phyloP scores from a whole-genome alignment of 2,797 vertebrate genomes.

The Gymnodraco acuticeps region DNA sequence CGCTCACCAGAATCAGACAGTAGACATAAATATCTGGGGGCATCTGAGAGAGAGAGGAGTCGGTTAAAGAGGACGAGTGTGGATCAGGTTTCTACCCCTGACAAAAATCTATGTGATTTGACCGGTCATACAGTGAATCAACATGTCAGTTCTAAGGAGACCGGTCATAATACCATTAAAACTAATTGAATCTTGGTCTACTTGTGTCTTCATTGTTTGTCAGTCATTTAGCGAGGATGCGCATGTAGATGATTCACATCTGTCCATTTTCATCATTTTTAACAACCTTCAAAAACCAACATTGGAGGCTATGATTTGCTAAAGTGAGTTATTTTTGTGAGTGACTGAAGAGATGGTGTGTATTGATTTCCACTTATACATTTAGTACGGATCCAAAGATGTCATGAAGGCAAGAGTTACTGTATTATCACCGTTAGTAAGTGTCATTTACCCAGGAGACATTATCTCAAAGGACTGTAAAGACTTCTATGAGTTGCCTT shows the following conservation, averaged over 20 bases:
- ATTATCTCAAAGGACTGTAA: conserved; percentile 14
- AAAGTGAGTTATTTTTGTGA: conserved; percentile 18
- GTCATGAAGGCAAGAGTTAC: conserved; percentile 8
- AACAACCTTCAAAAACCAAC: conserved; percentile 52
- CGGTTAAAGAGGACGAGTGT: conserved; percentile 67
- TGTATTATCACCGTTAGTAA: neutral
- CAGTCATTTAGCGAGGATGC: conserved; percentile 67
- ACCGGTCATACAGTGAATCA: conserved; percentile 82
- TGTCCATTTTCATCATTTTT: conserved; percentile 75
- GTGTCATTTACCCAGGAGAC: conserved; percentile 6
- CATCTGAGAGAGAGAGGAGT: conserved; percentile 74
- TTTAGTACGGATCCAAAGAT: conserved; percentile 25
- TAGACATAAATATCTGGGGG: conserved; percentile 84
- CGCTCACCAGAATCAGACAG: conserved; percentile 79
- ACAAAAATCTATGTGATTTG: conserved; percentile 82
- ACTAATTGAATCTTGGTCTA: conserved; percentile 79
- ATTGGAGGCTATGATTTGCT: conserved; percentile 44
- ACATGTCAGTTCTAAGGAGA: conserved; percentile 79
- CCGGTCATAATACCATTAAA: conserved; percentile 82
- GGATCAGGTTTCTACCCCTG: conserved; percentile 79
- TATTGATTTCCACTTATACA: conserved; percentile 37
- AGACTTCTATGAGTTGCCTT: conserved; percentile 18
- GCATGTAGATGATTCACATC: conserved; percentile 68
- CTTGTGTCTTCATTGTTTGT: conserved; percentile 77
- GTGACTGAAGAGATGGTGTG: conserved; percentile 19